Conservation (phyloP, 2,797 vertebrate genomes). For the Menidia menidia region DNA sequence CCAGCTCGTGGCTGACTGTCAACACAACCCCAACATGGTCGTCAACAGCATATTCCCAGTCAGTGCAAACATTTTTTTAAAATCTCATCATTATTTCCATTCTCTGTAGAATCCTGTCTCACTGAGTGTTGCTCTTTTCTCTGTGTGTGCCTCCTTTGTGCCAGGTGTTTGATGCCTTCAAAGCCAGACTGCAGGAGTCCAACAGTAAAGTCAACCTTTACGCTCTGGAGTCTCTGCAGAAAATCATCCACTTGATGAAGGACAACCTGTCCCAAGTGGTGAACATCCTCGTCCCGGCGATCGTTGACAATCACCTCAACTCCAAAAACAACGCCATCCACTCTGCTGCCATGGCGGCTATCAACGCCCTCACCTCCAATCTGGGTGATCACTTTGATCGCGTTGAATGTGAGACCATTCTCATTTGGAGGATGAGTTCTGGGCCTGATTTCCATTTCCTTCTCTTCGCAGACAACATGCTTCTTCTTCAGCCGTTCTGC, state of each 20-base stretch:
- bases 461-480: constrained; percentile 81
- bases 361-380: constrained; percentile 87
- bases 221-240: constrained; percentile 91
- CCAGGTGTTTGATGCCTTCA: constrained; percentile 94
- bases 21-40: constrained; percentile 87
- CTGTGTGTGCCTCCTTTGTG: neutral
- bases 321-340: constrained; percentile 93
- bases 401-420: neutral
- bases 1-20: constrained; percentile 86
- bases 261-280: constrained; percentile 90
- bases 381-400: constrained; percentile 79
- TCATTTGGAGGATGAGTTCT: neutral
- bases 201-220: constrained; percentile 94
- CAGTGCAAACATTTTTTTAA: constrained; percentile 19
- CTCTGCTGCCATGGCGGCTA: constrained; percentile 86
- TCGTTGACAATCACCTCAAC: constrained; percentile 97
- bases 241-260: constrained; percentile 86
- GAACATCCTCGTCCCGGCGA: constrained; percentile 91
- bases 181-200: constrained; percentile 90
- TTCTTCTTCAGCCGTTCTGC: constrained; percentile 94
- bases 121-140: neutral
- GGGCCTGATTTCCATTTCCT: constrained; percentile 25
- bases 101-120: neutral
- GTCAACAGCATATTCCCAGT: constrained; percentile 86
- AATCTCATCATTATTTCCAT: neutral